These are phyloP conservation scores for Forbesichthys papilliferus DNA, from an alignment of 2,113 vertebrate species.

Conservation along the genomic window DNA sequence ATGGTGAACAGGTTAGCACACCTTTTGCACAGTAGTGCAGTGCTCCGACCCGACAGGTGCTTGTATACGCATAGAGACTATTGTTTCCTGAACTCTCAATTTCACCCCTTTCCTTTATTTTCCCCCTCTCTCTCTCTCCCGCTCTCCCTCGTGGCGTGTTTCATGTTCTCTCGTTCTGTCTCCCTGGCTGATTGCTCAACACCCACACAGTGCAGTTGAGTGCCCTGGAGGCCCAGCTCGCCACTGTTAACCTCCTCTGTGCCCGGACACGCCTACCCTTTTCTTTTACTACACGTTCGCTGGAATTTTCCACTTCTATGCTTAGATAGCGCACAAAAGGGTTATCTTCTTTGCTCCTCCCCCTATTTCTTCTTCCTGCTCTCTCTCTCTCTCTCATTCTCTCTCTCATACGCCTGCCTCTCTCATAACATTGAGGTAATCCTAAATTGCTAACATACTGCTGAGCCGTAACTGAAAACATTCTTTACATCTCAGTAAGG, in stretches of 20 bases:
- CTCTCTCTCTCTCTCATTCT: conserved; percentile 39
- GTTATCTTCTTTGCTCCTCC: conserved; percentile 49
- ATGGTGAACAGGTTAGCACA: conserved; percentile 12
- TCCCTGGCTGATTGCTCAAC: conserved; percentile 65
- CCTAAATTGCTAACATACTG: conserved; percentile 73
- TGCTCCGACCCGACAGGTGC: conserved; percentile 57
- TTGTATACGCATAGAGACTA: conserved; percentile 1
- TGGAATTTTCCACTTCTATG: conserved; percentile 77
- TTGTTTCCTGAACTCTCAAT: conserved; percentile 21
- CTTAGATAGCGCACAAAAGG: conserved; percentile 60
- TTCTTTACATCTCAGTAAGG: conserved; percentile 67
- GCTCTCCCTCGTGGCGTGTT: conserved; percentile 2
- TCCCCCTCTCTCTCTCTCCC: conserved; percentile 22
- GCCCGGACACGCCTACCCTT: conserved; percentile 59
- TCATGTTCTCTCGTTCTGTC: conserved; percentile 28
- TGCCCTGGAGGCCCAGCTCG: conserved; percentile 51
- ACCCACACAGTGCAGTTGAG: conserved; percentile 33
- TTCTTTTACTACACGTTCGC: conserved; percentile 50
- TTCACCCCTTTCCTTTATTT: conserved; percentile 15
- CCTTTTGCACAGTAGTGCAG: conserved; percentile 16
- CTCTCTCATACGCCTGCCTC: conserved; percentile 33
- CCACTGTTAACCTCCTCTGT: conserved; percentile 65
- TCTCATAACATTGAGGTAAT: conserved; percentile 74
- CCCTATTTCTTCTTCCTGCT: conserved; percentile 12
- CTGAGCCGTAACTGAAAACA: conserved; percentile 71